phyloP scores from a whole-genome alignment of 92 coral and sea anemone genomes.

The Heliopora coerulea region DNA sequence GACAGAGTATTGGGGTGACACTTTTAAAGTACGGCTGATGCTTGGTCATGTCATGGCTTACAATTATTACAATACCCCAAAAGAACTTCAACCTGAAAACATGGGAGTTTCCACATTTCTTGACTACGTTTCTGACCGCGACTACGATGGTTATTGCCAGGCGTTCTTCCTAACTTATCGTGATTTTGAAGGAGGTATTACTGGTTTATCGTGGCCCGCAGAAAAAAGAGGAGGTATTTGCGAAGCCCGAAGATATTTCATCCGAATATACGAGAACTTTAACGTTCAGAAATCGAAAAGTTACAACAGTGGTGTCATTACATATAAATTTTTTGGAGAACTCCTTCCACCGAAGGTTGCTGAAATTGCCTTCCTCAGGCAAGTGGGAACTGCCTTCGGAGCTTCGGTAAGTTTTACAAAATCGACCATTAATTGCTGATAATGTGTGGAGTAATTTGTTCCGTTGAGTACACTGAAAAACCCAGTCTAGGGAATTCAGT shows the following conservation, averaged over 20 bases:
- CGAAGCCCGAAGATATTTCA: slow-evolving; percentile 36
- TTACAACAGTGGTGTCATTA: slow-evolving; percentile 85
- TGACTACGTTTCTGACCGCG: slow-evolving; percentile 67
- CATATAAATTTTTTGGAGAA: slow-evolving; percentile 75
- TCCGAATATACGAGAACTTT: slow-evolving; percentile 23
- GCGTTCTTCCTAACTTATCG: slow-evolving; percentile 95
- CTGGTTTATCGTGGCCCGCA: slow-evolving; percentile 93
- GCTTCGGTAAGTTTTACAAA: slow-evolving; percentile 71
- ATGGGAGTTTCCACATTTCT: slow-evolving; percentile 84
- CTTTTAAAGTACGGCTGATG: slow-evolving; percentile 26
- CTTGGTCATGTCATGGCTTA: slow-evolving; percentile 30
- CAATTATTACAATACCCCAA: slow-evolving; percentile 6
- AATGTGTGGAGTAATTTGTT: no score
- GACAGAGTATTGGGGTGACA: not conserved
- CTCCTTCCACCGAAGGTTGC: slow-evolving; percentile 82
- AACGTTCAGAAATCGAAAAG: slow-evolving; percentile 50
- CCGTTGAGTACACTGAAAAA: no score
- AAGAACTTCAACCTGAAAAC: slow-evolving; percentile 46
- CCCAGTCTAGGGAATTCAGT: no score
- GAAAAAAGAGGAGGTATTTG: slow-evolving; percentile 77
- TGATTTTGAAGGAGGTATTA: slow-evolving; percentile 91
- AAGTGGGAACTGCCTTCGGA: slow-evolving; percentile 96
- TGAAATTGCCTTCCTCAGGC: slow-evolving; percentile 88
- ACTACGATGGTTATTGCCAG: slow-evolving; percentile 67
- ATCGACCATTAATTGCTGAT: no score